These are phyloP conservation scores for Otus sunia DNA, from an alignment of 2,113 vertebrate genomes.

Conservation along the genomic window DNA sequence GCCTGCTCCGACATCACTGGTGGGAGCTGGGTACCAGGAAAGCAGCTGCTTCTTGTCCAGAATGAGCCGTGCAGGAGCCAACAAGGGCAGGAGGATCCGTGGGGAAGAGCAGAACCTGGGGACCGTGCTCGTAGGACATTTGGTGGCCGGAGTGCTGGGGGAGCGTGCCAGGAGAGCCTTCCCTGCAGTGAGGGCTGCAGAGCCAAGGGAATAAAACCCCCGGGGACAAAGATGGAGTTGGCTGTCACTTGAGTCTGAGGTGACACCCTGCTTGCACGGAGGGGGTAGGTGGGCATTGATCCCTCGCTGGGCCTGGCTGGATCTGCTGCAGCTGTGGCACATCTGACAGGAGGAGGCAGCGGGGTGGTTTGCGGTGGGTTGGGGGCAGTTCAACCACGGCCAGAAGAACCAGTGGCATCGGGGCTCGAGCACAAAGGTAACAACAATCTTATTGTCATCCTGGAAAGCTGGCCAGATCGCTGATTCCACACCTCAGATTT, in stretches of 20 bases:
- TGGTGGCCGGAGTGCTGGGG: not conserved
- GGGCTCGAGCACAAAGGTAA: not conserved
- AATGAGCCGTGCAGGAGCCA: not conserved
- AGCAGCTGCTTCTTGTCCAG: rapidly evolving
- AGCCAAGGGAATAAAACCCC: slow-evolving; percentile 8
- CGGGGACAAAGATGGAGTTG: not conserved
- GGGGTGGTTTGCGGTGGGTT: rapidly evolving
- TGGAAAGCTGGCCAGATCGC: not conserved
- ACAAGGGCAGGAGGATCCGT: not conserved
- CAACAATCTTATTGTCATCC: rapidly evolving
- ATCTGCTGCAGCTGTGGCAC: not conserved
- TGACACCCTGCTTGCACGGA: not conserved
- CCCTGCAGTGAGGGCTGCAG: not conserved
- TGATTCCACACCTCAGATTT: not conserved
- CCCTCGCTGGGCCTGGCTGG: not conserved
- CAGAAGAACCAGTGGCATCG: rapidly evolving
- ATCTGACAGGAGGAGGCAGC: not conserved
- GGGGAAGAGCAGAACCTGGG: not conserved
- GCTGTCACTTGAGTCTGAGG: not conserved
- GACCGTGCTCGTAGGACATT: rapidly evolving
- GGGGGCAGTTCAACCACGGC: rapidly evolving
- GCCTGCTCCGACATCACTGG: not conserved
- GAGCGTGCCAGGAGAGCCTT: not conserved
- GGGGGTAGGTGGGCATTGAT: not conserved
- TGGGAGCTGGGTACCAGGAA: rapidly evolving